Evolutionary conservation across 2,113 vertebrate species (phyloP).

Genomic region (Clarias gariepinus): DNA sequence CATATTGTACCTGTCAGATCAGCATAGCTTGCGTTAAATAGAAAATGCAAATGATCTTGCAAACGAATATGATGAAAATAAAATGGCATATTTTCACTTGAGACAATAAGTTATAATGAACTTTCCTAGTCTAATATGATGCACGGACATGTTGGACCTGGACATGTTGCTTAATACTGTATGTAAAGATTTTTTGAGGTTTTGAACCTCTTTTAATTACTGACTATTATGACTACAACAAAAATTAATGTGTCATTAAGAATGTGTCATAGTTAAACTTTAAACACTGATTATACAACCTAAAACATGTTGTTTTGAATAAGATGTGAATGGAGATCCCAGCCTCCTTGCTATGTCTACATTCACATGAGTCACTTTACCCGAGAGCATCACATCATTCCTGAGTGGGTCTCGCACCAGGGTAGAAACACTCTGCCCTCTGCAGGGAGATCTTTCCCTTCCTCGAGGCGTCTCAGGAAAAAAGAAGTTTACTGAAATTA

Average conservation of each 20-base stretch:
- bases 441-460: slow-evolving; percentile 50
- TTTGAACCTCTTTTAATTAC: not conserved
- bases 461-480: not conserved
- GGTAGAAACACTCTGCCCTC: slow-evolving; percentile 60
- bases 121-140: not conserved
- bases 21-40: not conserved
- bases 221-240: not conserved
- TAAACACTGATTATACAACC: not conserved
- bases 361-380: not conserved
- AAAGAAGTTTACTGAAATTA: not conserved
- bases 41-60: not conserved
- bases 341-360: not conserved
- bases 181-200: not conserved
- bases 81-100: no score
- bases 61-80: not conserved
- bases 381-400: not conserved
- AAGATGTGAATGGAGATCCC: not conserved
- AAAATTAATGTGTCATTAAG: not conserved
- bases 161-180: not conserved
- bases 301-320: not conserved
- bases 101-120: no score
- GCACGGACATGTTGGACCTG: no score
- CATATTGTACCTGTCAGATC: not conserved
- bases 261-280: not conserved
- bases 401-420: not conserved